Percentiles rank a stretch among this genome's conserved stretches.
Evolutionary conservation across 1,140 invertebrate species (phyloP).

Genomic region (Argopecten irradians): DNA sequence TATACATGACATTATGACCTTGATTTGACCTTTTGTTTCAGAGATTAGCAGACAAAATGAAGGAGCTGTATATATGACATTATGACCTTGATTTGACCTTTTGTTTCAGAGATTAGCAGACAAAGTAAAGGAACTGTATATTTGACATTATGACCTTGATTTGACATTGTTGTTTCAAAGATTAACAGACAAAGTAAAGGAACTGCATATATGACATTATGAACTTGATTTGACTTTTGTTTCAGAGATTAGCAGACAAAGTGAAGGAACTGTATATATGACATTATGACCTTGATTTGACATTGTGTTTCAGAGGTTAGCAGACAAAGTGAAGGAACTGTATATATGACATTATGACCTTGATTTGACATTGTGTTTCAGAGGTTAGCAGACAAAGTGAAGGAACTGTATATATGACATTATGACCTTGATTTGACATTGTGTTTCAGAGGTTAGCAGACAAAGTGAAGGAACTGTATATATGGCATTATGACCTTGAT

Average conservation of each 20-base stretch:
- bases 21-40: no score
- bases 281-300: slow-evolving; percentile 67
- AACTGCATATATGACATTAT: slow-evolving; percentile 72
- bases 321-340: slow-evolving; percentile 69
- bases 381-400: slow-evolving; percentile 72
- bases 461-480: slow-evolving; percentile 72
- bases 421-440: slow-evolving; percentile 65
- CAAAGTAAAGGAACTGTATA: slow-evolving; percentile 70
- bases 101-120: slow-evolving; percentile 75
- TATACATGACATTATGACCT: no score
- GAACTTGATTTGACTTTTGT: no score
- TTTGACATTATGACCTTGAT: slow-evolving; percentile 72
- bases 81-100: no score
- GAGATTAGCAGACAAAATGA: no score
- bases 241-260: slow-evolving; percentile 73
- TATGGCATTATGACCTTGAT: slow-evolving; percentile 68
- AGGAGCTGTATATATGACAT: slow-evolving; percentile 65
- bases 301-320: slow-evolving; percentile 70
- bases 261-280: slow-evolving; percentile 72
- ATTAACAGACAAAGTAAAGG: no score
- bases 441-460: slow-evolving; percentile 73
- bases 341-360: no score
- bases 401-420: no score
- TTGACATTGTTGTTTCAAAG: slow-evolving; percentile 47
- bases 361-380: slow-evolving; percentile 53